Evolutionary conservation across 2,888 invertebrate species (phyloP), one percentile per base, ranked within the genome.

Genomic region (Germaria angustata): DNA sequence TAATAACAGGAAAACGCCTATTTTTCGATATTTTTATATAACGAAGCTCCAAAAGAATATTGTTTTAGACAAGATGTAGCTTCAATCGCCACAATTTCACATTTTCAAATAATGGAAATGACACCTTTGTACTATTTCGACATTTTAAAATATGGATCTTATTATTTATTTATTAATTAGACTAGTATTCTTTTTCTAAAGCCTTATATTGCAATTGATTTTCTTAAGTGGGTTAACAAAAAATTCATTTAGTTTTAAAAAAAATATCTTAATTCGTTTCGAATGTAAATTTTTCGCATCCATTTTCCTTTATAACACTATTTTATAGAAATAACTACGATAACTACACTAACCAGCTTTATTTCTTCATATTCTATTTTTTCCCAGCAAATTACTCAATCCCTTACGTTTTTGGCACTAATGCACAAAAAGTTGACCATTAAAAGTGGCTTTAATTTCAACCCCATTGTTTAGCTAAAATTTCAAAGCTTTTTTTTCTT

Each of bases 381-480:
- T 73, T 32, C 34, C 7, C 34, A 55, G 9, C 34, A 55, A 55
- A 44, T 65, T 75, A 55, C 20, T 61, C 51, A 44, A 57, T 20
- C 22, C 53, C 28, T 15, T n/a, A 22, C 32, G 28, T 13, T 55
- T 75, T 5, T 44, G 17, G 41, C 34, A 34, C 15, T 55, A 44
- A 55, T 55, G 32, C 24, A 63, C 49, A 34, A 13, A 69, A 69
- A 63, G 28, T 63, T 63, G 55, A 78, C 53, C 61, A 63, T 46
- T 44, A 71, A 78, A 78, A 63, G 55, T 71, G 78, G 63, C 36
- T 78, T 78, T 46, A 78, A 55, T 63, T 71, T 63, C 17, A 69
- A 71, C 69, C 69, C 61, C 44, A 77, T 77, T 77, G 69, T 77
- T 77, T 69, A 34, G 61, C 69, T 36, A 77, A 63, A 76, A 61